Conservation (phyloP, 1,140 invertebrate genomes). For the Cylas formicarius region DNA sequence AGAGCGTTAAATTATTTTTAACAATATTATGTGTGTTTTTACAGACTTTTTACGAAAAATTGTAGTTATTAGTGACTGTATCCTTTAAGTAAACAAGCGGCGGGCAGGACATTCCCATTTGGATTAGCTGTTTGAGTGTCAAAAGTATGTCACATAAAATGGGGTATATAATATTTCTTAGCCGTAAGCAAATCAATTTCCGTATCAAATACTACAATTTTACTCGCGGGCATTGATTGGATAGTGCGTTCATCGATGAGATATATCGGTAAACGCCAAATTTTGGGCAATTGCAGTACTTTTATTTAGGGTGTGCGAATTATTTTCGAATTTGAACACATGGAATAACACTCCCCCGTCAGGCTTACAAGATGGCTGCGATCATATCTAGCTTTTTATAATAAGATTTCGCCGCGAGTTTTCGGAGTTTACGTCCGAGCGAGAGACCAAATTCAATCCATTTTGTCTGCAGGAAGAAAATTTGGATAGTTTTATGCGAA, state of each 20-base stretch:
- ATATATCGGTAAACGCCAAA: conserved; percentile 5
- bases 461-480: too few relatives aligned
- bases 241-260: conserved; percentile 6
- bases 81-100: conserved; percentile 25
- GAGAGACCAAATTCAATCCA: conserved; percentile 25
- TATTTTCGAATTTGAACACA: conserved; percentile 39
- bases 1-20: conserved; percentile 43
- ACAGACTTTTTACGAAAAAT: conserved; percentile 31
- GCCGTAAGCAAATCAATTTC: conserved; percentile 41
- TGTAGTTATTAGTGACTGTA: conserved; percentile 30
- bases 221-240: neutral
- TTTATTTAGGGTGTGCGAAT: conserved; percentile 5
- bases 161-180: conserved; percentile 43
- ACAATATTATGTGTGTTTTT: conserved; percentile 42
- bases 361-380: conserved; percentile 42
- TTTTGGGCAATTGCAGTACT: conserved; percentile 3
- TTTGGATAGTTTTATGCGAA: too few relatives aligned
- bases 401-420: conserved; percentile 17
- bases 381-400: conserved; percentile 35
- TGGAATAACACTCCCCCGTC: conserved; percentile 44
- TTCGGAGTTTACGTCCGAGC: conserved; percentile 4
- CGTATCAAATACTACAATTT: conserved; percentile 19
- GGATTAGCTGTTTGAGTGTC: conserved; percentile 29
- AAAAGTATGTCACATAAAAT: conserved; percentile 45
- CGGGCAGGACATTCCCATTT: conserved; percentile 17